Base-by-base conservation (phyloP, 2,797 vertebrate genomes). In the Peromyscus aztecus region DNA sequence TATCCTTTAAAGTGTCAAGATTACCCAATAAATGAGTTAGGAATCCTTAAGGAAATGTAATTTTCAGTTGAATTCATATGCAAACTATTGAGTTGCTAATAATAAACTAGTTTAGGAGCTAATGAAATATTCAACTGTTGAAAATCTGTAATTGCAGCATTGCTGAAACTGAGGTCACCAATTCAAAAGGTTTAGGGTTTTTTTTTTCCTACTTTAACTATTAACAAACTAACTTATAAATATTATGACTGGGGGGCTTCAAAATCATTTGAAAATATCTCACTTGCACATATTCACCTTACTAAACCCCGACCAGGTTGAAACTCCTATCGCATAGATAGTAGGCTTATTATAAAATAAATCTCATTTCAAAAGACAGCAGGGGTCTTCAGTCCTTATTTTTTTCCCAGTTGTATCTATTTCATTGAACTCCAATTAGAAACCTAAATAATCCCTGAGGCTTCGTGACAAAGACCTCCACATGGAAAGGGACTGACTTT, bases 11-110 rank as follows among this genome's bases (percentile, higher is more conserved):
- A 92, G 43, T 95, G 34, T 76, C 82, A 85, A 29, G 13, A 40
- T 84, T 71, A 83, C 43, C 87, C 43, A 76, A 16, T 75, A 55
- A 71, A 84, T 90, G 46, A 84, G 40, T 49, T 82, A 52, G 46
- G 6, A 90, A 2, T 83, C 1, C 17, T 24, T 13, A 63, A 52
- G 73, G 40, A 65, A 84, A 77, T 49, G 4, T 3, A 27, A 40
- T 92, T 89, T 92, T 86, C 69, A 63, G 34, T 83, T 80, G 75
- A 92, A 85, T 80, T 90, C 6, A 65, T 80, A 59, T 93, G 31
- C 27, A 71, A 80, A 91, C 84, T 89, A 71, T 52, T 85, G 57
- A 92, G 23, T 76, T 95, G 31, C n/a, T 61, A 71, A 24, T 92
- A 94, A 80, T 90, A 94, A 75, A 3, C 31, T 78, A 76, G 71